phyloP scores from a whole-genome alignment of 1,140 invertebrate species.

The Bradynema listronoti region DNA sequence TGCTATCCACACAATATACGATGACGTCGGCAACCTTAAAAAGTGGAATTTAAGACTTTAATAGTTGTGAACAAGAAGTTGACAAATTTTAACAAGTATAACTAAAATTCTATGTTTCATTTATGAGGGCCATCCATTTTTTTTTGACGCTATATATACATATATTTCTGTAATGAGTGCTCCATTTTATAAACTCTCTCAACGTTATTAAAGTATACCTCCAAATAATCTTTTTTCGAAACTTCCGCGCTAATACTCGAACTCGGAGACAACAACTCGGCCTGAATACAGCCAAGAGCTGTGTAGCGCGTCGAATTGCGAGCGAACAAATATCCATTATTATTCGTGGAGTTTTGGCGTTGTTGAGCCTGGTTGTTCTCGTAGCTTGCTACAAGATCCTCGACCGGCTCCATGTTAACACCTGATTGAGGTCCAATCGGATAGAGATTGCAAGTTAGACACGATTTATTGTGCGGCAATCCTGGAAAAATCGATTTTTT shows the following conservation, averaged over 20 bases:
- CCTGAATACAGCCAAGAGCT: slow-evolving; percentile 6
- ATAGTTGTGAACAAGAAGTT: too few relatives aligned
- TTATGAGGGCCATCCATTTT: neutral
- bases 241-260: neutral
- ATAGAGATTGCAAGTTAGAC: slow-evolving; percentile 26
- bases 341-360: neutral
- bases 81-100: too few relatives aligned
- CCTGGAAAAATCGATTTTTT: slow-evolving; percentile 17
- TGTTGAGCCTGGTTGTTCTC: neutral
- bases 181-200: neutral
- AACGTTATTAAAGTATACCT: neutral
- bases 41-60: too few relatives aligned
- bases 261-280: slow-evolving; percentile 4
- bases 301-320: slow-evolving; percentile 2
- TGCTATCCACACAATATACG: neutral
- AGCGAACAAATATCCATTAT: too few relatives aligned
- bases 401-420: neutral
- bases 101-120: neutral
- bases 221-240: slow-evolving; percentile 8
- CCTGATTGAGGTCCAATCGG: slow-evolving; percentile 16
- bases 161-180: neutral
- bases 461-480: slow-evolving; percentile 26
- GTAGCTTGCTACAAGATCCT: slow-evolving; percentile 6
- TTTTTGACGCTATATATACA: neutral
- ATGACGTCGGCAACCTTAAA: slow-evolving; percentile 9